Conservation (phyloP, 1,140 invertebrate species). For the Popillia japonica region DNA sequence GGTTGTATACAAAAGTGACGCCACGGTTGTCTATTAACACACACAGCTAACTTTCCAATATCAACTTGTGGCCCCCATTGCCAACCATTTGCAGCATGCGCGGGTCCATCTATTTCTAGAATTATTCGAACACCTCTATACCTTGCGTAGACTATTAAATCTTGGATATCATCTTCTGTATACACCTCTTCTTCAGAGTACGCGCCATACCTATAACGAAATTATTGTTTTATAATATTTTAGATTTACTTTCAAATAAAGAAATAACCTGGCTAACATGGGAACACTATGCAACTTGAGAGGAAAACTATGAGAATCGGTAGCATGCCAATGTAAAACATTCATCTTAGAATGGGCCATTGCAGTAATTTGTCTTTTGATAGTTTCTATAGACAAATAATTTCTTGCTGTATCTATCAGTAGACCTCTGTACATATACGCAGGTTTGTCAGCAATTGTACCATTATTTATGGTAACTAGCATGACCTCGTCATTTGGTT, state of each 20-base stretch:
- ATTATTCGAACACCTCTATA: slow-evolving; percentile 78
- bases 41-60: slow-evolving; percentile 75
- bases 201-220: slow-evolving; percentile 68
- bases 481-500: slow-evolving; percentile 49
- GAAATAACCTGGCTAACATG: slow-evolving; percentile 71
- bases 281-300: slow-evolving; percentile 76
- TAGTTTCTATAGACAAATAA: slow-evolving; percentile 70
- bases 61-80: slow-evolving; percentile 76
- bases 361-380: slow-evolving; percentile 77
- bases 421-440: slow-evolving; percentile 75
- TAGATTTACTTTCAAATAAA: neutral
- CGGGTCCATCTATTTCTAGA: slow-evolving; percentile 85
- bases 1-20: slow-evolving; percentile 79
- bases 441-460: slow-evolving; percentile 73
- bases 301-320: slow-evolving; percentile 87
- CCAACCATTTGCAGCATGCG: slow-evolving; percentile 85
- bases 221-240: slow-evolving; percentile 4
- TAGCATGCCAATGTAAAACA: slow-evolving; percentile 86
- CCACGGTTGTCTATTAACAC: slow-evolving; percentile 79
- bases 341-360: slow-evolving; percentile 87
- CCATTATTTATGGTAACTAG: slow-evolving; percentile 61
- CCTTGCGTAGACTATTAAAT: slow-evolving; percentile 75
- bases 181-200: slow-evolving; percentile 76
- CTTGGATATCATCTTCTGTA: slow-evolving; percentile 71
- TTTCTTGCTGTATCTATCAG: slow-evolving; percentile 80